phyloP scores from a whole-genome alignment of 2,113 vertebrate species.

The Coptodon bakossiorum region DNA sequence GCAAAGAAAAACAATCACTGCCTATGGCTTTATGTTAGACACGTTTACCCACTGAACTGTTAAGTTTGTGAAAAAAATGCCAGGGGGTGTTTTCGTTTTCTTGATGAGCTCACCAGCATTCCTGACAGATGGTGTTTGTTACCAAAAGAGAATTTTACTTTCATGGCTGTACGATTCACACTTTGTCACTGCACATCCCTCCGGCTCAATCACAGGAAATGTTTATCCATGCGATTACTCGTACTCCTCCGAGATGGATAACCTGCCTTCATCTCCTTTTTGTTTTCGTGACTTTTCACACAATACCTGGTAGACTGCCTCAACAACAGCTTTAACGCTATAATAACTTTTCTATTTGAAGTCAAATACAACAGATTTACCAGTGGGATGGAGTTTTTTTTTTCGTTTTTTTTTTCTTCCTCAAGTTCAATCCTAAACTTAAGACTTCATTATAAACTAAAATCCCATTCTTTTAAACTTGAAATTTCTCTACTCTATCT shows the following conservation, averaged over 20 bases:
- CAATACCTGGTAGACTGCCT: neutral
- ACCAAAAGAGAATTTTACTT: conserved; percentile 38
- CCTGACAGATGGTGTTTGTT: conserved; percentile 62
- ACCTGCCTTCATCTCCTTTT: neutral
- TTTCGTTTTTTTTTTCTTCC: rapidly evolving
- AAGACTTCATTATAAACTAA: neutral
- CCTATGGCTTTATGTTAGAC: neutral
- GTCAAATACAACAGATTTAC: neutral
- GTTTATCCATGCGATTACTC: conserved; percentile 33
- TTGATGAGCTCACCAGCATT: conserved; percentile 32
- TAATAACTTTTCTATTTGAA: neutral
- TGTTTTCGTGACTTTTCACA: conserved; percentile 2
- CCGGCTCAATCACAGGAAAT: conserved; percentile 24
- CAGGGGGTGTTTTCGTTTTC: conserved; percentile 16
- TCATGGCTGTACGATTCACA: conserved; percentile 14
- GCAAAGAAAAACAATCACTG: conserved; percentile 5
- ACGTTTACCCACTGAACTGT: conserved; percentile 11
- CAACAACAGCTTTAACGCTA: neutral
- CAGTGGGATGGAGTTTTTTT: neutral
- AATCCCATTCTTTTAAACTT: neutral
- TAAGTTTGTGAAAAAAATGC: neutral
- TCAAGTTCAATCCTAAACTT: neutral
- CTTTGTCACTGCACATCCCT: conserved; percentile 16
- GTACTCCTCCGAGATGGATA: conserved; percentile 14
- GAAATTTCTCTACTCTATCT: neutral